phyloP scores from a whole-genome alignment of 2,113 vertebrate species.

The Delphinus delphis region DNA sequence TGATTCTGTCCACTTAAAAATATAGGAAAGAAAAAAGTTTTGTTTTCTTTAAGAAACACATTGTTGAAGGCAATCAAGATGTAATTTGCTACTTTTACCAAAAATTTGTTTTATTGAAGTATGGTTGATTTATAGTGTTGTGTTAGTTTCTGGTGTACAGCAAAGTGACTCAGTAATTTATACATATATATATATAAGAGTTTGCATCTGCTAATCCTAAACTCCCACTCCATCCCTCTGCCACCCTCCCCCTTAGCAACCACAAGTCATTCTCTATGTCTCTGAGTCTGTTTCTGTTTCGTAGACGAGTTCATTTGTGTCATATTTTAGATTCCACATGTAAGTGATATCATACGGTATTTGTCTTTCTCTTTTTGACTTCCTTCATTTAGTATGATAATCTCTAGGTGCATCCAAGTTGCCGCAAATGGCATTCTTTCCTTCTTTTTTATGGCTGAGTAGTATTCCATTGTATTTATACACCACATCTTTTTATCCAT shows the following conservation, averaged over 20 bases:
- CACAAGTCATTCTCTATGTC: background rate
- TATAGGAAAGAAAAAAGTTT: background rate
- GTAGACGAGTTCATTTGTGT: background rate
- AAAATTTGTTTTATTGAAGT: background rate
- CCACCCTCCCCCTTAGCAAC: background rate
- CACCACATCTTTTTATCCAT: background rate
- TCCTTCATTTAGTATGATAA: background rate
- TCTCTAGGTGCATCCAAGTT: background rate
- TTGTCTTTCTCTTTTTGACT: background rate
- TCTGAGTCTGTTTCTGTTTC: background rate
- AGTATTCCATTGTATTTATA: background rate
- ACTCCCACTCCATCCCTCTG: background rate
- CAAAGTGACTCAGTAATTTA: background rate
- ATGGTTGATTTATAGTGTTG: background rate
- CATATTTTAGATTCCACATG: background rate
- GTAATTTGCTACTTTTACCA: background rate
- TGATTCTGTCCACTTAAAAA: background rate
- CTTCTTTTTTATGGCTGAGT: background rate
- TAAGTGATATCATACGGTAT: background rate
- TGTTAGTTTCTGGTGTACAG: background rate
- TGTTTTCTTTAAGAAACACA: background rate
- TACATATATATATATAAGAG: no score
- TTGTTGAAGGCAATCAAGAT: background rate
- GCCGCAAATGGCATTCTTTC: no score
- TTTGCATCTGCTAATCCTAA: background rate